Evolutionary conservation across 2,113 vertebrate species (phyloP), one percentile per base, ranked within the genome.

Genomic region (Lagenorhynchus albirostris): DNA sequence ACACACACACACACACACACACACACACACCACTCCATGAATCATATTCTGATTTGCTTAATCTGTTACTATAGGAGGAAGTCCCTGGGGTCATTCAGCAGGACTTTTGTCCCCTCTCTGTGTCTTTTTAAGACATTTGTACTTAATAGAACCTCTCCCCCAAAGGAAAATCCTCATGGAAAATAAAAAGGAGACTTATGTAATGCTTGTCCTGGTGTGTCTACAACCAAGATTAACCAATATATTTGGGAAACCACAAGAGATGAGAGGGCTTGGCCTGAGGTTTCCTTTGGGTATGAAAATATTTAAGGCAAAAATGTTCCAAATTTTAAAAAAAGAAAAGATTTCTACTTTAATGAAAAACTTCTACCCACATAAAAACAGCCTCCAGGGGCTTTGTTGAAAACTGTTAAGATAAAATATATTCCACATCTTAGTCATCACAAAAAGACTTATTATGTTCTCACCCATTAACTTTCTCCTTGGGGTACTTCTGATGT

Each of bases 351-450:
- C 71, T 97, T 97, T 95, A 98, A 98, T 92, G 97, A 96, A 97
- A 98, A 97, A 98, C 96, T 94, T 96, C 95, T 91, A 91, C 70
- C 89, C 68, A 82, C 94, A 98, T 96, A 76, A 98, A 97, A 98
- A 96, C 81, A 97, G 98, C 79, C 95, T 98, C 97, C 83, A 95
- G 95, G 97, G 96, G 85, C 77, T 98, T 98, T 94, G 94, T 95
- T 98, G 96, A 98, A 98, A 98, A 98, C 92, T 89, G 85, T 96
- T 98, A 89, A 97, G 97, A 98, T 97, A 98, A 98, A 98, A 98
- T 98, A 98, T 92, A 97, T 97, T 94, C 80, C 13, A 1, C 97
- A 95, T 98, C 96, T 98, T 71, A 58, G 96, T 98, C 93, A 95
- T 94, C 87, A 82, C 95, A 58, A 96, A 98, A 98, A 98, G 91